phyloP scores from a whole-genome alignment of 1,140 invertebrate species.

The Dermatophagoides farinae region DNA sequence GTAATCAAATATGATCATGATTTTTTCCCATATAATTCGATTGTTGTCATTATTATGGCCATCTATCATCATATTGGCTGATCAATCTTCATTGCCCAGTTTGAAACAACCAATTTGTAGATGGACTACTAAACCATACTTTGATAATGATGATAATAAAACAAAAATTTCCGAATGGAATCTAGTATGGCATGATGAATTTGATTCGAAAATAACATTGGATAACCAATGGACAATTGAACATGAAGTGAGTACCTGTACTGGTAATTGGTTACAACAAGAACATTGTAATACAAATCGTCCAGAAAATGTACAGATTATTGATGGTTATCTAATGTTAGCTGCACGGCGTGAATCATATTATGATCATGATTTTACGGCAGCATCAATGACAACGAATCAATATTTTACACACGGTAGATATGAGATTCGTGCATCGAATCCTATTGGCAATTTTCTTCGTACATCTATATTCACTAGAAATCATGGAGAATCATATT shows the following conservation, averaged over 20 bases:
- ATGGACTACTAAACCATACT: too few species aligned
- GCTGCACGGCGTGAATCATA: background rate
- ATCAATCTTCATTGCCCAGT: too few species aligned
- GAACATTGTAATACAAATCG: background rate
- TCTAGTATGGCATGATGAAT: background rate
- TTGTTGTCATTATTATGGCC: too few species aligned
- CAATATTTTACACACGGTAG: background rate
- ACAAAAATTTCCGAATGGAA: background rate
- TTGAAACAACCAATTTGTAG: too few species aligned
- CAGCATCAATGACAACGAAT: background rate
- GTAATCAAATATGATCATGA: too few species aligned
- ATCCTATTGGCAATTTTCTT: background rate
- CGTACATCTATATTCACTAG: background rate
- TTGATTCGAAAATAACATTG: background rate
- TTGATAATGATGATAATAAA: too few species aligned
- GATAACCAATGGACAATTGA: background rate
- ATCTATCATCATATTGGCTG: too few species aligned
- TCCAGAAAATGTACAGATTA: background rate
- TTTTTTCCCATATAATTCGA: too few species aligned
- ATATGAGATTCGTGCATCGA: background rate
- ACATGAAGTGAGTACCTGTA: background rate
- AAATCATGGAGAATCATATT: background rate
- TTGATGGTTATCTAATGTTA: background rate
- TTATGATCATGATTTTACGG: background rate
- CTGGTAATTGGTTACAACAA: background rate